A percentile compares a stretch with the other conserved stretches of the same genome.
Evolutionary conservation across 2,113 vertebrate genomes (phyloP).

Genomic region (Glareola pratincola): DNA sequence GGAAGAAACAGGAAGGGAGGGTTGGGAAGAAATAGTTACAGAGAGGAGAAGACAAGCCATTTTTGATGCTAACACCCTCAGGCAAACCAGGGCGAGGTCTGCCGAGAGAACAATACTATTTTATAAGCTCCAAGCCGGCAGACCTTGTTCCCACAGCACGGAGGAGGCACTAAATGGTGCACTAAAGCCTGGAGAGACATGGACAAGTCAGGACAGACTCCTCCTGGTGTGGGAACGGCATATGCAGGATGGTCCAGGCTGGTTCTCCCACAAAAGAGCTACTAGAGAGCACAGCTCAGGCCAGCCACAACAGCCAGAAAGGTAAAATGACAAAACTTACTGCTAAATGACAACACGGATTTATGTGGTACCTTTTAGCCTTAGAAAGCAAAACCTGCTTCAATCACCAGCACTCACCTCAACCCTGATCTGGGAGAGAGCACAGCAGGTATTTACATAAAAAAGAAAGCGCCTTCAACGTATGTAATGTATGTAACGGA

Average conservation of each 20-base stretch:
- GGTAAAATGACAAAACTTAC: neutral
- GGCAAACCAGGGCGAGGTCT: neutral
- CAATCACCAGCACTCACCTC: neutral
- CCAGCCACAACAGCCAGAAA: neutral
- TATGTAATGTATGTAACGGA: neutral
- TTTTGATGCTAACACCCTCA: neutral
- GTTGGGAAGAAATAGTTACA: neutral
- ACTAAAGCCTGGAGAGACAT: neutral
- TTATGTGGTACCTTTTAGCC: neutral
- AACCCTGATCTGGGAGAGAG: neutral
- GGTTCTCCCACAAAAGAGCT: neutral
- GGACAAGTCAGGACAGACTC: neutral
- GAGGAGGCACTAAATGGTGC: neutral
- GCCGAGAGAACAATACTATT: neutral
- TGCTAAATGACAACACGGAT: neutral
- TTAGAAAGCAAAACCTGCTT: neutral
- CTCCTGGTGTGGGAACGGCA: neutral
- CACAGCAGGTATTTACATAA: neutral
- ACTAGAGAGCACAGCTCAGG: neutral
- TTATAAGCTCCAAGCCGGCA: neutral
- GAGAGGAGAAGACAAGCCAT: neutral
- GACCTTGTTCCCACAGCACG: neutral
- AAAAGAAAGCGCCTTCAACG: neutral
- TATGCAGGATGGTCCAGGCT: neutral
- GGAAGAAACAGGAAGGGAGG: neutral